Evolutionary conservation across 2,113 vertebrate genomes (phyloP).

Genomic region (Stomatorhinus ivindoensis): DNA sequence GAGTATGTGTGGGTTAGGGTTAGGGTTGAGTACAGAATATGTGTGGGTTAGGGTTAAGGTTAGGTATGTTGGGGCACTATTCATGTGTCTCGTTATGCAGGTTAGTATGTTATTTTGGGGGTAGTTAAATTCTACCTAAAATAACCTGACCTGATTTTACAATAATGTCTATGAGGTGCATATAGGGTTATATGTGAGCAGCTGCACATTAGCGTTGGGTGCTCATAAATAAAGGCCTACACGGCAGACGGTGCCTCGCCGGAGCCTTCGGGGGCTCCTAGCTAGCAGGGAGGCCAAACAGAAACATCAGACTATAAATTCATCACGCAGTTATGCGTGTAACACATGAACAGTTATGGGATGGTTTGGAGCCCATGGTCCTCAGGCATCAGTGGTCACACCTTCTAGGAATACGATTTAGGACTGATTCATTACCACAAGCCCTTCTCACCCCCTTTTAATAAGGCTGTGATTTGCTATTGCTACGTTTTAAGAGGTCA

Average conservation of each 20-base stretch:
- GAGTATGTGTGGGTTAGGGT: not conserved
- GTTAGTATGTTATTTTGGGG: not conserved
- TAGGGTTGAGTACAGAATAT: not conserved
- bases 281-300: constrained; percentile 30
- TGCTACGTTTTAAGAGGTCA: constrained; percentile 38
- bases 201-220: not conserved
- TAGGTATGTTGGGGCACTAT: not conserved
- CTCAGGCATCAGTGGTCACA: not conserved
- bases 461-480: constrained; percentile 61
- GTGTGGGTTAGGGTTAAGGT: not conserved
- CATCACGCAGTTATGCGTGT: constrained; percentile 46
- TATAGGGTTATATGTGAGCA: not conserved
- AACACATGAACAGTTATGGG: constrained; percentile 57
- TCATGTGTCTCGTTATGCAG: not conserved
- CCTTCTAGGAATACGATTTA: constrained; percentile 55
- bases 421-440: constrained; percentile 44
- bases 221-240: not conserved
- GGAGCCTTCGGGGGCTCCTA: not conserved
- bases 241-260: not conserved
- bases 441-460: constrained; percentile 48
- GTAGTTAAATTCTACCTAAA: not conserved
- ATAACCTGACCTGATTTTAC: not conserved
- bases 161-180: not conserved
- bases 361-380: constrained; percentile 35
- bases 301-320: constrained; percentile 45